Evolutionary conservation across 1,140 invertebrate genomes (phyloP), one percentile per base, ranked within the genome.

Genomic region (Trichonephila inaurata): DNA sequence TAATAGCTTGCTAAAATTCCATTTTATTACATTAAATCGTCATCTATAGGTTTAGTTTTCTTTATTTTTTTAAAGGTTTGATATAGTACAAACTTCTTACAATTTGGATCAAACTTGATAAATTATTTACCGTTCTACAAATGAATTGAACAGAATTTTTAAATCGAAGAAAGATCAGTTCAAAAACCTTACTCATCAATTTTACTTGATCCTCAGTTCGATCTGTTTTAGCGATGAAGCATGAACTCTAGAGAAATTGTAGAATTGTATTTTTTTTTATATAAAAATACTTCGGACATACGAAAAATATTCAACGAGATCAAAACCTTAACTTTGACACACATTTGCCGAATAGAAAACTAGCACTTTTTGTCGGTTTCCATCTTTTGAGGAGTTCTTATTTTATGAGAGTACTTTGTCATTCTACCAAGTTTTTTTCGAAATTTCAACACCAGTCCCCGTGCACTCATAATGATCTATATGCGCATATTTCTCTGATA

Each of bases 181-280:
- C 66, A 51, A 51, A 77, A 24, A 33, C 16, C 72, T 18, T 77
- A 16, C 72, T 7, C 72, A 77, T 77, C 33, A 40, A 77, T 77
- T 77, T 77, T 16, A 12, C 28, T 77, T 28, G 16, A 40, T 24
- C 12, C 19, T 33, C 33, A 64, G 14, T 62, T 4, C 58, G 85
- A 87, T 87, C 64, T 87, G 62, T 87, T 64, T 87, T 64, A 64
- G 85, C 62, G 85, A 87, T 87, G 85, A 64, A 87, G 28, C 58
- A 24, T 60, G 33, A 64, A 87, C 61, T 24, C 85, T 62, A n/a
- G 85, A 61, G 85, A 87, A 87, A 87, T 87, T 87, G 28, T 60
- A 44, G 19, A 58, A 58, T 40, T 64, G 33, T 21, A 33, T 64
- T 60, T 16, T 61, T 87, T 28, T 87, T 64, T 87, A 87, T 40